Evolutionary conservation across 1,140 invertebrate species (phyloP).

Genomic region (Zaprionus ghesquierei): DNA sequence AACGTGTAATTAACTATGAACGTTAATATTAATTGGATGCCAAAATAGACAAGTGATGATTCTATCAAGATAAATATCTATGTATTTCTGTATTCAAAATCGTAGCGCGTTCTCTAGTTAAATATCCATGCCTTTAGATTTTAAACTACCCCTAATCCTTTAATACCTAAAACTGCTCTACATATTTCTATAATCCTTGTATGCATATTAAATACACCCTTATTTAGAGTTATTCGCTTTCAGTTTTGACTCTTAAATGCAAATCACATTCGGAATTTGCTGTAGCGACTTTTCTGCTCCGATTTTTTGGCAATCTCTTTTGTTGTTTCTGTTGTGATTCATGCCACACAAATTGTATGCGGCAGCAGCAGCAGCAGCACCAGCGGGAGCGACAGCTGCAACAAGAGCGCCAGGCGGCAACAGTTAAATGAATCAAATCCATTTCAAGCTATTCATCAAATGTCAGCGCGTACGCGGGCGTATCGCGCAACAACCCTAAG

Average conservation of each 20-base stretch:
- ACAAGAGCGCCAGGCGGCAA: constrained; percentile 42
- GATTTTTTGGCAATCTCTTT: constrained; percentile 14
- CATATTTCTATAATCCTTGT: neutral
- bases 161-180: too few relatives aligned
- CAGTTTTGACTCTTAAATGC: neutral
- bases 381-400: constrained; percentile 3
- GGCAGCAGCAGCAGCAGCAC: constrained; percentile 1
- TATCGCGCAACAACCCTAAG: constrained; percentile 46
- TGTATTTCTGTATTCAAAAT: too few relatives aligned
- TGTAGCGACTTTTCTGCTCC: neutral
- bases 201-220: neutral
- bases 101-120: too few relatives aligned
- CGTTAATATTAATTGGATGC: neutral
- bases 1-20: constrained; percentile 20
- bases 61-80: too few relatives aligned
- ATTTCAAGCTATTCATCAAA: constrained; percentile 76
- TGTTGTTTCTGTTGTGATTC: constrained; percentile 45
- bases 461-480: constrained; percentile 56
- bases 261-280: neutral
- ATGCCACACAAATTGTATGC: constrained; percentile 37
- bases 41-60: neutral
- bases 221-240: neutral
- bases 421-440: constrained; percentile 78
- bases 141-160: too few relatives aligned
- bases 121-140: too few relatives aligned